Percentiles rank a stretch among this genome's conserved stretches.
Conservation (phyloP, 2,113 vertebrate species). For the Eira barbara region DNA sequence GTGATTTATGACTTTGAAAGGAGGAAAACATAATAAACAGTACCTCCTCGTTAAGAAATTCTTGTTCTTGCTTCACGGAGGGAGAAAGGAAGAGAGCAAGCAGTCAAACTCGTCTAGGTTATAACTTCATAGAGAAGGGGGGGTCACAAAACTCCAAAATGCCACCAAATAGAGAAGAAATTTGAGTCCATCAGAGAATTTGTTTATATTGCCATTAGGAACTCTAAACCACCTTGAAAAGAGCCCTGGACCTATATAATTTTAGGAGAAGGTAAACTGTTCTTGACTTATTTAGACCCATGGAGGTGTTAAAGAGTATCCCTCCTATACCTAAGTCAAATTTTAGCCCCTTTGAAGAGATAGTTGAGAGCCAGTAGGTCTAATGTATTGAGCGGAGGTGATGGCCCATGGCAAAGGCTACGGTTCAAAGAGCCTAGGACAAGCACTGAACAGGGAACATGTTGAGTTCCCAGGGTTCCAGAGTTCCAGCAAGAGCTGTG, state of each 20-base stretch:
- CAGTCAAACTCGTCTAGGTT: neutral
- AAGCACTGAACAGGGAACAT: neutral
- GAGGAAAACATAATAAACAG: neutral
- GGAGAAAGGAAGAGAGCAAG: neutral
- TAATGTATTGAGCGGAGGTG: neutral
- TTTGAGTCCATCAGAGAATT: neutral
- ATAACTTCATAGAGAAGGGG: neutral
- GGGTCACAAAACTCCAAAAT: neutral
- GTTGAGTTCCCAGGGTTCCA: neutral
- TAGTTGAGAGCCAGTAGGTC: neutral
- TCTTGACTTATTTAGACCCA: neutral
- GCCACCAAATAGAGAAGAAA: neutral
- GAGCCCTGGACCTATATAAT: neutral
- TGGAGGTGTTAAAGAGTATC: neutral
- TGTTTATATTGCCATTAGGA: neutral
- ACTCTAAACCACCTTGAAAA: neutral
- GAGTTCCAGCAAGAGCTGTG: neutral
- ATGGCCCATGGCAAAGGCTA: neutral
- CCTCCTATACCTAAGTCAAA: no score
- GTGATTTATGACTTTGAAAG: neutral
- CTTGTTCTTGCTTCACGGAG: neutral
- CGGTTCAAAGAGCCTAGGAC: neutral
- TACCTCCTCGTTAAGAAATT: neutral
- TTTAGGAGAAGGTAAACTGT: neutral
- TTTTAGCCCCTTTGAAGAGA: neutral